Evolutionary conservation across 2,888 invertebrate genomes (phyloP), one percentile per base, ranked within the genome.

Genomic region (Tipula helvola): DNA sequence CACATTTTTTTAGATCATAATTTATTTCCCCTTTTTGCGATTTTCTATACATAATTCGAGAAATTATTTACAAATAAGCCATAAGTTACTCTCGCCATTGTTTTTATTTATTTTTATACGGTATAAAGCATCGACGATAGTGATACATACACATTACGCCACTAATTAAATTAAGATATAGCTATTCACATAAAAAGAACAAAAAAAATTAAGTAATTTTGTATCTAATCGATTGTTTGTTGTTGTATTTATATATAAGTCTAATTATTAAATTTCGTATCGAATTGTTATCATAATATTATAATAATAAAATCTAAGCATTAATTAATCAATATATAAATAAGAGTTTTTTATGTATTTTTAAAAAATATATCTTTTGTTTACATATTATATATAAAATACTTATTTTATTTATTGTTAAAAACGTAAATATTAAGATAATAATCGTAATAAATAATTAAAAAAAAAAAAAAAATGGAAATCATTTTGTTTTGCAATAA

Each of bases 381-480:
- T 57, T 71, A 71, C 28, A 71, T 71, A 71, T 28, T 52, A 52
- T 39, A 84, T 39, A 84, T 39, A 84, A 84, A 84, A 39, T 13
- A 39, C 84, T 84, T 84, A 36, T 39, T 84, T 84, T 84, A 41
- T 84, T 41, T 84, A 84, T 28, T 84, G 16, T 39, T 84, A 84
- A 84, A 84, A 84, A 84, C 41, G 16, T 39, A 52, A 52, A 16
- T 44, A 44, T 44, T 44, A 44, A 44, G 10, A 10, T 44, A 44
- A 44, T 52, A 52, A 52, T 52, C n/a, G n/a, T 52, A 84, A 84
- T 84, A 84, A 84, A 84, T 84, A 84, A 84, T 39, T 84, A 83
- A 83, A 83, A 83, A 36, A 84, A 41, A 52, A n/a, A 28, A 84
- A 36, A 36, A 84, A 84, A 8, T 84, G 41, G 41, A 39, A 84